Base-by-base conservation (phyloP, 2,113 vertebrate species). In the Pipa parva region DNA sequence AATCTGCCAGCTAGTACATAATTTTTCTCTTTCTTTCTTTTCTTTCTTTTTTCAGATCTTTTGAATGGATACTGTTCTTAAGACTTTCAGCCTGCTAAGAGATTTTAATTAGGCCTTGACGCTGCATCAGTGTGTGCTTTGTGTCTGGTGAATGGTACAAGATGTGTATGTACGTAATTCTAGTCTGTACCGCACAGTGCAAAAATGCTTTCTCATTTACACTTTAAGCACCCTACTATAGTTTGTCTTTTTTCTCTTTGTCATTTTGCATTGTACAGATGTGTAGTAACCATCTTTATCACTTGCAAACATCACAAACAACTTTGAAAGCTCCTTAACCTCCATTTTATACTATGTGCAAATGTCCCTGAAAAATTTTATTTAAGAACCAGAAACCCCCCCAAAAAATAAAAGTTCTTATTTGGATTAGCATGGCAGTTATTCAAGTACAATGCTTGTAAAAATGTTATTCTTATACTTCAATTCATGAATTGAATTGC, bases 31-130 rank as follows among this genome's bases (percentile, higher is more conserved):
- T 20, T 26, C 42, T 22, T n/a, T 18, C 18, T 33, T 42, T n/a
- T 58, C 56, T 66, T 56, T 79, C 86, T 76, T 79, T 71, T 84
- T 77, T 76, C 20, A 73, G 74, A 48, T 76, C 74, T 71, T 79
- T 82, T 77, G 78, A 84, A 81, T 80, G 78, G n/a, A 73, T 74
- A 79, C 79, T 83, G 59, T 79, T 85, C 80, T 84, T 72, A 75
- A 81, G 77, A 77, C 79, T 81, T 80, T 73, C 71, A 80, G 71
- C 78, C 82, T 77, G 82, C 81, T 90, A 90, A 92, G 90, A 84
- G 89, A 82, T 91, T 91, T 90, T 91, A 88, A 93, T 92, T 90
- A 91, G 87, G 85, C 87, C 84, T 87, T 79, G 84, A 85, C 84
- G 87, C 80, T 84, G 69, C 82, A 82, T 87, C 84, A 79, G 85